These are phyloP conservation scores for Clarias laeviceps DNA, from an alignment of 2,797 vertebrate genomes.

Conservation along the genomic window DNA sequence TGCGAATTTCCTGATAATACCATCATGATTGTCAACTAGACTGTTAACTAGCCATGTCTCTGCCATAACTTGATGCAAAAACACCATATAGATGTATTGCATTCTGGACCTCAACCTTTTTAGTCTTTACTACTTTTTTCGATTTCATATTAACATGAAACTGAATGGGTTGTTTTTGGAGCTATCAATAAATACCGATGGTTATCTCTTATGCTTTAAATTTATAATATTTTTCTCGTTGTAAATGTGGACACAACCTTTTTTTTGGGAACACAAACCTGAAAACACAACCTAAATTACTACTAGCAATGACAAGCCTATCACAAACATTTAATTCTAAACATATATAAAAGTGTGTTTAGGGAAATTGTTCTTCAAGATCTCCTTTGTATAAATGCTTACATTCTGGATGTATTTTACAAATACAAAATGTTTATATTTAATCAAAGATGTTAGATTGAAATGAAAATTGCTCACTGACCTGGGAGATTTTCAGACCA, in stretches of 20 bases:
- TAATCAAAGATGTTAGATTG: background rate
- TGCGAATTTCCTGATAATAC: background rate
- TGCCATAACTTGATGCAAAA: background rate
- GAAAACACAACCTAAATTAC: background rate
- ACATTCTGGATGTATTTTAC: background rate
- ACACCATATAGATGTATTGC: background rate
- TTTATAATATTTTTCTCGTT: background rate
- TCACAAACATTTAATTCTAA: background rate
- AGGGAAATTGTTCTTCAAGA: background rate
- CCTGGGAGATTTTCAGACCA: constrained; percentile 82
- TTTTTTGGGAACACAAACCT: background rate
- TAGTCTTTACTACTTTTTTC: background rate
- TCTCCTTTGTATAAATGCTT: background rate
- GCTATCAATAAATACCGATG: background rate
- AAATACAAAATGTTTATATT: background rate
- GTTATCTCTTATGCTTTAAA: background rate
- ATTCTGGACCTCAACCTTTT: background rate
- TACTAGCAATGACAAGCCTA: background rate
- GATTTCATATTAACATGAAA: background rate
- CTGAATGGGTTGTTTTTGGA: background rate
- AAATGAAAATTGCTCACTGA: constrained; percentile 57
- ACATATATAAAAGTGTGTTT: background rate
- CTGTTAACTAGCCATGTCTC: background rate
- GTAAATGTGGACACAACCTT: background rate
- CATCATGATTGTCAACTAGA: background rate